phyloP scores from a whole-genome alignment of 2,888 invertebrate species.

The Rotaria sp. region DNA sequence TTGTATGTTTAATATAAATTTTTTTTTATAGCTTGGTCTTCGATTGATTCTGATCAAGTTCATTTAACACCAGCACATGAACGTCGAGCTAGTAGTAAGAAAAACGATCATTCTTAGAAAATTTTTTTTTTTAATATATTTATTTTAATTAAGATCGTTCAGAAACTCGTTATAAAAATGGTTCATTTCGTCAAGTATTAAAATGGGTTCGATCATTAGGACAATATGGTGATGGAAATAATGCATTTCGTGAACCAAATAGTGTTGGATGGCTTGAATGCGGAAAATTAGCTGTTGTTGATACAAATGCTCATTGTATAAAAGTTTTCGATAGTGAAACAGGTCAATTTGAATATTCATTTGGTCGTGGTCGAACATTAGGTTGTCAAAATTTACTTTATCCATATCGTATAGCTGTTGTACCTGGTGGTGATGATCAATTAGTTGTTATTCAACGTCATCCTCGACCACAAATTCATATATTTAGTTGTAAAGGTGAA shows the following conservation, averaged over 20 bases:
- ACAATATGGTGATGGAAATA: not conserved
- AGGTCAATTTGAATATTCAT: not conserved
- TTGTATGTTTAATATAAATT: too few relatives aligned
- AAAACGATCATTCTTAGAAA: too few relatives aligned
- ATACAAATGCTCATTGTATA: not conserved
- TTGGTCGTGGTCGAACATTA: constrained; percentile 1
- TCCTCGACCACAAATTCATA: constrained; percentile 12
- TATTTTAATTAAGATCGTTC: not conserved
- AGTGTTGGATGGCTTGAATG: constrained; percentile 10
- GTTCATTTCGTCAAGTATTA: constrained; percentile 11
- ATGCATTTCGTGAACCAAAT: not conserved
- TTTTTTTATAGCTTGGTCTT: too few relatives aligned
- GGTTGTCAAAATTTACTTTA: constrained; percentile 3
- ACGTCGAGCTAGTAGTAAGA: too few relatives aligned
- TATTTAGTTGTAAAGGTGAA: not conserved
- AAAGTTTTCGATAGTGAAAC: not conserved
- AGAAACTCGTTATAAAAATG: constrained; percentile 3
- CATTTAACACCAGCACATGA: too few relatives aligned
- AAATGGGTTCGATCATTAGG: not conserved
- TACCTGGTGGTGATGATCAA: not conserved
- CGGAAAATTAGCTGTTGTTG: not conserved
- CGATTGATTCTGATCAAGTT: too few relatives aligned
- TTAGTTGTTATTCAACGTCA: constrained; percentile 5
- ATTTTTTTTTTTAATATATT: too few relatives aligned
- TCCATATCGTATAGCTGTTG: not conserved